Evolutionary conservation across 37 sponge, comb jelly and placozoan species (phyloP).

Genomic region (Chondrosia reniformis): DNA sequence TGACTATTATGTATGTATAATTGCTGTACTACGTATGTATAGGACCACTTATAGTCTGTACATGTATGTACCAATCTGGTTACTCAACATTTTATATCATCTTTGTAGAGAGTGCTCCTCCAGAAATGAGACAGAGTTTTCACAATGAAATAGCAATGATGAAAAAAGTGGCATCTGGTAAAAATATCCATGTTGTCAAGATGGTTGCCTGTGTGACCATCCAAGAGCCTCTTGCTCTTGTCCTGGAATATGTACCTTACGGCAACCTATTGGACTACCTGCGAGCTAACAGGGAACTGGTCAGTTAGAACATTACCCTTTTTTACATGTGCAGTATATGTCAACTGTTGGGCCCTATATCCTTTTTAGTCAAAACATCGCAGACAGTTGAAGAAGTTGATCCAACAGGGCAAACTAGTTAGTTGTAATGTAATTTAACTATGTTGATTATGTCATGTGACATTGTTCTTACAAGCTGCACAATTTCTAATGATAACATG

Average conservation of each 20-base stretch:
- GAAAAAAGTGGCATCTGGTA: slow-evolving; percentile 29
- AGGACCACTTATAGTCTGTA: too few species aligned
- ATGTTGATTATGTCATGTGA: too few species aligned
- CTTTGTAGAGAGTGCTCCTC: slow-evolving; percentile 27
- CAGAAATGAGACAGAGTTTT: slow-evolving; percentile 19
- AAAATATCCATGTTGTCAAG: slow-evolving; percentile 50
- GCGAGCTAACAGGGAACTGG: slow-evolving; percentile 22
- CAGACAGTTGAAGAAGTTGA: too few species aligned
- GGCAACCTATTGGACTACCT: slow-evolving; percentile 65
- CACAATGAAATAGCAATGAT: slow-evolving; percentile 39
- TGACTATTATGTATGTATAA: neutral
- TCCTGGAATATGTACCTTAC: slow-evolving; percentile 37
- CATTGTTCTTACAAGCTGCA: too few species aligned
- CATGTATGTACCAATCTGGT: too few species aligned
- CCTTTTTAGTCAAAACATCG: too few species aligned
- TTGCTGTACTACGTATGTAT: neutral
- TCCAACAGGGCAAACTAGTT: too few species aligned
- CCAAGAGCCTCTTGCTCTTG: slow-evolving; percentile 42
- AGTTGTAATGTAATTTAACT: too few species aligned
- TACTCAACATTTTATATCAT: neutral
- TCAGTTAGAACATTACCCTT: too few species aligned
- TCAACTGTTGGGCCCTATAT: too few species aligned
- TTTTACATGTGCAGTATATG: too few species aligned
- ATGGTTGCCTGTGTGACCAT: slow-evolving; percentile 67
- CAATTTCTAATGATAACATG: too few species aligned